Evolutionary conservation across 2,113 vertebrate species (phyloP), one percentile per base, ranked within the genome.

Genomic region (Natator depressus): DNA sequence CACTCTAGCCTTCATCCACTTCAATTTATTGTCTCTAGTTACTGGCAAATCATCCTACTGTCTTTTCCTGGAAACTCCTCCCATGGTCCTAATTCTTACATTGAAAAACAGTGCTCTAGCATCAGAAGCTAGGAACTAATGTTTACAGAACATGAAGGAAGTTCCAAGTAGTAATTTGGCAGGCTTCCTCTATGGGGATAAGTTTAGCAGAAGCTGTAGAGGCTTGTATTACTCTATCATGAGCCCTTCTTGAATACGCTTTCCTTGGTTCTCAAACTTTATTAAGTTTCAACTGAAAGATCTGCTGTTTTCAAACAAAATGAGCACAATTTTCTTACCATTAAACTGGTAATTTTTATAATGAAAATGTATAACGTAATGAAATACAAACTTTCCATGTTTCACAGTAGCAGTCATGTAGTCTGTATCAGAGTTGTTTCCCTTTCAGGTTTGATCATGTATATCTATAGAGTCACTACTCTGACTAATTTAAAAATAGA

Each of bases 221-320:
- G 65, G 8, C 19, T 22, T 20, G 31, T 69, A 22, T 76, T 46
- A 42, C 17, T 72, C 72, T 76, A 46, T 42, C 24, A 29, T 78
- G 22, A 27, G 7, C 42, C 25, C 24, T 46, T 46, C 42, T 27
- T 42, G 72, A 76, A 76, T 46, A 76, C 10, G 10, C n/a, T 42
- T 16, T 27, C 25, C 10, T 78, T 78, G 75, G n/a, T 72, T 72
- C 9, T 72, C 65, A 72, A 72, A 72, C 19, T 72, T 72, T 38
- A 72, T 72, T 19, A 72, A 38, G 65, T 53, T n/a, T 80, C 90
- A 3, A 54, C 49, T 50, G 35, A 62, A 78, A 27, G 38, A 27
- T 59, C 79, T 65, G 49, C 3, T 35, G 82, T 92, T 87, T 80
- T 93, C 6, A 91, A 97, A 92, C 24, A 95, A 89, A 78, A 92